phyloP scores from a whole-genome alignment of 2,113 vertebrate genomes.

The Mus pahari region DNA sequence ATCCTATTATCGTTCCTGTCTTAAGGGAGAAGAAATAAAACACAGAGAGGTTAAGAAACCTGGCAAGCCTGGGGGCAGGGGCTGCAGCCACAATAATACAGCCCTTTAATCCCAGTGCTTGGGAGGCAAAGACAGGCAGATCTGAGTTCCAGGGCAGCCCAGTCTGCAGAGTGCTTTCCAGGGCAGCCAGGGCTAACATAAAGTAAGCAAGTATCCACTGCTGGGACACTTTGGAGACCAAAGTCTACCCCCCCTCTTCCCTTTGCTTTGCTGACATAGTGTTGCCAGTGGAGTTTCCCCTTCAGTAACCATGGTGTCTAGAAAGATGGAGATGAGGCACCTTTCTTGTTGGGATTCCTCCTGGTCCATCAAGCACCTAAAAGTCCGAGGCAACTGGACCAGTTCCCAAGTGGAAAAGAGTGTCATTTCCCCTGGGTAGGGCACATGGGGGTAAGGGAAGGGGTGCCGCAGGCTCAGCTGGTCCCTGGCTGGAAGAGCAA shows the following conservation, averaged over 20 bases:
- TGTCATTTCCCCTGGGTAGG: conserved; percentile 10
- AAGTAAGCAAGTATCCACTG: neutral
- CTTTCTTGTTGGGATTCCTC: neutral
- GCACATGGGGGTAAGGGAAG: neutral
- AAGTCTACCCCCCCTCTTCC: neutral
- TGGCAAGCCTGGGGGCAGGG: neutral
- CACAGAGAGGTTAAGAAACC: neutral
- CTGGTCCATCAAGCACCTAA: neutral
- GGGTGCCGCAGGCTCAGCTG: conserved; percentile 47
- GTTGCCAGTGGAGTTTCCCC: neutral
- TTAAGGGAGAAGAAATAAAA: neutral
- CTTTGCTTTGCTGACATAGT: neutral
- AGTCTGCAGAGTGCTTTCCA: neutral
- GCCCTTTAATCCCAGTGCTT: neutral
- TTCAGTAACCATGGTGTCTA: neutral
- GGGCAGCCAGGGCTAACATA: neutral
- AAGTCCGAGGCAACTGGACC: neutral
- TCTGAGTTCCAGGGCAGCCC: neutral
- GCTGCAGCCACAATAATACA: neutral
- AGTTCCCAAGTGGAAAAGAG: conserved; percentile 6
- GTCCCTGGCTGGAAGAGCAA: conserved; percentile 70
- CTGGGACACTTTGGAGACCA: neutral
- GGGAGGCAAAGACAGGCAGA: neutral
- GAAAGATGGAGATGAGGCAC: neutral
- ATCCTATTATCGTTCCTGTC: conserved; percentile 1